Evolutionary conservation across 2,113 vertebrate genomes (phyloP), one percentile per base, ranked within the genome.

Genomic region (Nymphicus hollandicus): DNA sequence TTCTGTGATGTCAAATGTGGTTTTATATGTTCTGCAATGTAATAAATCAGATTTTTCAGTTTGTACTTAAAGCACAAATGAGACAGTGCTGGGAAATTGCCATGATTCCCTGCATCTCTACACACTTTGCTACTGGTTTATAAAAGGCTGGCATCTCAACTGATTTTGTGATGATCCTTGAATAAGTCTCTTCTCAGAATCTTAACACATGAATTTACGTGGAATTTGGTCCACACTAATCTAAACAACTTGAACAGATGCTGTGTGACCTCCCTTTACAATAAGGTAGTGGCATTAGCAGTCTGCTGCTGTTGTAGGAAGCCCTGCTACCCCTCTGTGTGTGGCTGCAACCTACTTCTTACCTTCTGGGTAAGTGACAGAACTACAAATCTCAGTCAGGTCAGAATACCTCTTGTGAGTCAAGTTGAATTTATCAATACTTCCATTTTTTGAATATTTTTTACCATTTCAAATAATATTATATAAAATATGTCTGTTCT

Each of bases 161-260:
- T 65, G 37, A 4, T 1, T 52, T 69, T 79, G 35, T 64, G 33
- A 23, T 13, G 46, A n/a, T 55, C 55, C 66, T 85, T 27, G 28
- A 31, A 9, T n/a, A 50, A 33, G 44, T 63, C 24, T 37, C 70
- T 47, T 35, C 66, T 76, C 53, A 37, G 56, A 11, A 41, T 39
- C 41, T 12, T 20, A 74, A 5, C 17, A 6, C 2, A 0, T 35
- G 28, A 39, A 33, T 82, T 73, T 37, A 10, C 3, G 0, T 28
- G 53, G 35, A 20, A 29, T 88, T 86, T 74, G 73, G 50, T 69
- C 39, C 46, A 33, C 41, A 7, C 12, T 56, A 22, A 35, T 7
- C 27, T 27, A 25, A 65, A n/a, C 11, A 72, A 6, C 17, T 68
- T 19, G 3, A 39, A 2, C 1, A 17, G 31, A 3, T 2, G 6